These are phyloP conservation scores for Nasonia longicornis DNA, from an alignment of 1,140 invertebrate genomes.

Conservation along the genomic window DNA sequence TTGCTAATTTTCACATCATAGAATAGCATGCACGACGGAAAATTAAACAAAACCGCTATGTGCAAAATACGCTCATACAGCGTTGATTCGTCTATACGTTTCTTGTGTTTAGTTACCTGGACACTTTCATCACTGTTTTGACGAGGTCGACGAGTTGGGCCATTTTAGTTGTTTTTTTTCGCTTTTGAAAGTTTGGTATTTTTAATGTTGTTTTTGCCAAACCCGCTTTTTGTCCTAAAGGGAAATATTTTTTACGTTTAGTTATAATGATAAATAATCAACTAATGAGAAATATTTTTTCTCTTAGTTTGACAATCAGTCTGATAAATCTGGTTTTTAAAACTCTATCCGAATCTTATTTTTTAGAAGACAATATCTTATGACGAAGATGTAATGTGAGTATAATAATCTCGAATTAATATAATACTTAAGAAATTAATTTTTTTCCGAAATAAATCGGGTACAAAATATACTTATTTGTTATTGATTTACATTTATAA, in stretches of 20 bases:
- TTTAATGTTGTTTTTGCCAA: conserved; percentile 26
- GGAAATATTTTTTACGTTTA: conserved; percentile 36
- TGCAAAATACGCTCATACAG: conserved; percentile 40
- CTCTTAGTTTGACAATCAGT: conserved; percentile 37
- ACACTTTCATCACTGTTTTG: conserved; percentile 66
- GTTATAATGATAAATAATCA: conserved; percentile 43
- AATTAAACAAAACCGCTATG: background rate
- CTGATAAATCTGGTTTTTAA: conserved; percentile 17
- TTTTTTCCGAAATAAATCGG: too few relatives aligned
- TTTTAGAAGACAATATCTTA: background rate
- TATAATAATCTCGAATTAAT: background rate
- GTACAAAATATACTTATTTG: too few relatives aligned
- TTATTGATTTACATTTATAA: too few relatives aligned
- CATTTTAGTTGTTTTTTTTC: conserved; percentile 10
- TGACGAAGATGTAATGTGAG: background rate
- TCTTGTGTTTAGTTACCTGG: conserved; percentile 50
- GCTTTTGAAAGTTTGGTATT: background rate
- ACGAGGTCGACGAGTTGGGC: conserved; percentile 58
- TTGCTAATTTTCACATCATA: background rate
- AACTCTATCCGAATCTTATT: conserved; percentile 34
- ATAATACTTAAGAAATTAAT: background rate
- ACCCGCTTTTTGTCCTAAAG: conserved; percentile 32
- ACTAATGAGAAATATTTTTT: conserved; percentile 33
- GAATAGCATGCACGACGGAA: background rate
- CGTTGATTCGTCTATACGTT: conserved; percentile 49